Evolutionary conservation across 2,888 invertebrate genomes (phyloP).

Genomic region (Campoplex nolae): DNA sequence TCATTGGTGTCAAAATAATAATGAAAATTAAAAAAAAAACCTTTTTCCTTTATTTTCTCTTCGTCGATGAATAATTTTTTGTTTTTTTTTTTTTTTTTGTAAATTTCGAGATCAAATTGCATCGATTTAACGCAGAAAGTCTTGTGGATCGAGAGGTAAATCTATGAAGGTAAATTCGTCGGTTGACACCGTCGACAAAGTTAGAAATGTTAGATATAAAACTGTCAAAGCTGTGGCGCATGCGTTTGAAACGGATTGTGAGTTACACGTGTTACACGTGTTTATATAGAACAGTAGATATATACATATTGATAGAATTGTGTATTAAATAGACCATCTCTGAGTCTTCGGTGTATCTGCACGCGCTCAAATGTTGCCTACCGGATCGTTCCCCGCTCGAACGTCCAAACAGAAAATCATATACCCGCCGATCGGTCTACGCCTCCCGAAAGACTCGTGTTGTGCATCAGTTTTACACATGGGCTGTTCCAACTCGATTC

Average conservation of each 20-base stretch:
- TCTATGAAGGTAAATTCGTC: not conserved
- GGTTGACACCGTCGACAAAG: conserved; percentile 15
- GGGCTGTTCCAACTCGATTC: conserved; percentile 6
- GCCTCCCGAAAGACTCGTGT: conserved; percentile 48
- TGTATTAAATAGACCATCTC: conserved; percentile 6
- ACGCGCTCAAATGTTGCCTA: conserved; percentile 47
- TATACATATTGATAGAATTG: not conserved
- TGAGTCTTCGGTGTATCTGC: conserved; percentile 21
- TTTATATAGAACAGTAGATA: not conserved
- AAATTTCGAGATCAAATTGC: no score
- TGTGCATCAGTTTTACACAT: conserved; percentile 74
- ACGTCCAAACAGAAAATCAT: conserved; percentile 5
- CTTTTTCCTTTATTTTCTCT: no score
- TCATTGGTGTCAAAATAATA: no score
- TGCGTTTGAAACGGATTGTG: not conserved
- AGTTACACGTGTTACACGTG: not conserved
- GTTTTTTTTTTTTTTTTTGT: no score
- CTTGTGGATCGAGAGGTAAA: not conserved
- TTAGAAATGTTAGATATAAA: conserved; percentile 18
- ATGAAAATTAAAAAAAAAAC: no score
- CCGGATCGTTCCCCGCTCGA: conserved; percentile 31
- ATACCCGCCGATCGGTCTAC: conserved; percentile 39
- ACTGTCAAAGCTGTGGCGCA: not conserved
- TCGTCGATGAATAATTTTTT: no score
- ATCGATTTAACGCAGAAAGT: not conserved